Conservation (phyloP, 2,797 vertebrate species). For the Pangasius larnaudii region DNA sequence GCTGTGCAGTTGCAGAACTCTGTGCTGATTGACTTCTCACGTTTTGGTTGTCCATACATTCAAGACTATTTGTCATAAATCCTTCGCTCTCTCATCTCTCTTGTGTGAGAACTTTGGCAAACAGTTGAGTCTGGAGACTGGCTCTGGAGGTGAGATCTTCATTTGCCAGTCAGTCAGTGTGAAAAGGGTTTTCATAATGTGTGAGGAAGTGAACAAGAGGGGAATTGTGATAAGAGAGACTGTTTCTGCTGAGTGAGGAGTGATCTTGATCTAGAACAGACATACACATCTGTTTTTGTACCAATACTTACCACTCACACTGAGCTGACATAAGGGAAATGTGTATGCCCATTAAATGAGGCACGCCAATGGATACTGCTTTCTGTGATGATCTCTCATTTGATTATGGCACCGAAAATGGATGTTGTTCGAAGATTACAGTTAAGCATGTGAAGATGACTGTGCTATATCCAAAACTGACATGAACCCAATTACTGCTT, state of each 20-base stretch:
- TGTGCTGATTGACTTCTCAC: neutral
- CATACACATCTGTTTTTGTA: neutral
- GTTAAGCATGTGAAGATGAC: neutral
- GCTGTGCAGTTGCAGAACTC: neutral
- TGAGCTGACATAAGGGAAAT: constrained; percentile 11
- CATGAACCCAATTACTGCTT: neutral
- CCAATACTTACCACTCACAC: neutral
- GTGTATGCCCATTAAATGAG: neutral
- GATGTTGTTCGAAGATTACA: neutral
- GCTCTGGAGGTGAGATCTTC: neutral
- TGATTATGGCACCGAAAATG: neutral
- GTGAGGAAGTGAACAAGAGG: neutral
- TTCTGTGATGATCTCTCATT: neutral
- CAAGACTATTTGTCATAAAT: neutral
- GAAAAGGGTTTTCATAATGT: constrained; percentile 16
- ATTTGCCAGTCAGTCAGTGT: neutral
- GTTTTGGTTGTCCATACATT: neutral
- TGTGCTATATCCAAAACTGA: neutral
- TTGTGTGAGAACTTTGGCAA: neutral
- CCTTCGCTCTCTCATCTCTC: neutral
- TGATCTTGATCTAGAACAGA: constrained; percentile 3
- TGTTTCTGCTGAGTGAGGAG: constrained; percentile 4
- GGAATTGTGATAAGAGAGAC: neutral
- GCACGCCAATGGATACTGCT: neutral
- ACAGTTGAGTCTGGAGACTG: neutral